Base-by-base conservation (phyloP, 2,797 vertebrate species). In the Natrix natrix region DNA sequence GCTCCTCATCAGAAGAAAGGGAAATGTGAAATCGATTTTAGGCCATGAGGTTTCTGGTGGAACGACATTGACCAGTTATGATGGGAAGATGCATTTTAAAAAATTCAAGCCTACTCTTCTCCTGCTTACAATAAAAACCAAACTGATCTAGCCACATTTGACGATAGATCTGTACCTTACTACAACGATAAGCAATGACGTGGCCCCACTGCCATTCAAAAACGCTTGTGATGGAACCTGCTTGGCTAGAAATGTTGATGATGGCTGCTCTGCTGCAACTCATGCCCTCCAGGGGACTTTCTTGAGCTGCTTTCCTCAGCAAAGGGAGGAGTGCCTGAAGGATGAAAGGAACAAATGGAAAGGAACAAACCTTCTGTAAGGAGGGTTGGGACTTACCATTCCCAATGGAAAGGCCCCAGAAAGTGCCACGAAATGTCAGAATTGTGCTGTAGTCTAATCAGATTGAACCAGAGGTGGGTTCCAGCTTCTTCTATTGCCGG, bases 231-330 rank as follows among this genome's bases (percentile, higher is more conserved):
- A 97, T 93, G 88, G 96, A 97, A 2, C 59, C 95, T 56, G 95
- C 1, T 12, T 24, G 0, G 0, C 96, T 89, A 54, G 97, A 97
- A 14, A 98, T 52, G 94, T 98, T 95, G 93, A 97, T 16, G 8
- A 97, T 88, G 1, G 97, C 96, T 32, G 97, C 96, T 94, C 97
- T 97, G 55, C 91, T 93, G 90, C 93, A 96, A 52, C 97, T 97
- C 97, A 97, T 95, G 20, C 63, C 83, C 32, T 91, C 69, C 20
- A 55, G 48, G 13, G 86, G 14, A 14, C 43, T 91, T 92, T 93
- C 89, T 17, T 61, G 60, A 83, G 94, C 87, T 52, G 94, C 94
- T 14, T 91, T 93, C 54, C 88, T 88, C 63, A 94, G 86, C 60
- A 93, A 83, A 63, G 94, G 90, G 16, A 91, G 78, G 16, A 91